Percentiles rank a stretch among this genome's conserved stretches.
Evolutionary conservation across 2,113 vertebrate genomes (phyloP).

Genomic region (Etheostoma spectabile): DNA sequence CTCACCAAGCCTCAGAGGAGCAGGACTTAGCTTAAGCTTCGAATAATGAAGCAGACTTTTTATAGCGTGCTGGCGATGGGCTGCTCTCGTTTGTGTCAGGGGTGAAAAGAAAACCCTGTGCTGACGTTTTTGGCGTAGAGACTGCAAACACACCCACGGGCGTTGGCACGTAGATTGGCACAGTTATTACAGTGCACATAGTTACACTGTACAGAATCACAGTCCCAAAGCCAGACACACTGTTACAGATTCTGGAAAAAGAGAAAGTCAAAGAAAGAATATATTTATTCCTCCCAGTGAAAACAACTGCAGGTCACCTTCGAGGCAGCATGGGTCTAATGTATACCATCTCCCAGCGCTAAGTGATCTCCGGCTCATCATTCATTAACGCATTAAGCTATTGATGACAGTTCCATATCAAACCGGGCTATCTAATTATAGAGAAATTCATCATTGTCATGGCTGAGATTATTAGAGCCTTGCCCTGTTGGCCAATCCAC

Average conservation of each 20-base stretch:
- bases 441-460: constrained; percentile 68
- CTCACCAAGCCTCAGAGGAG: constrained; percentile 73
- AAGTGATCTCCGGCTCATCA: constrained; percentile 52
- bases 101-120: constrained; percentile 40
- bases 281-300: constrained; percentile 1
- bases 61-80: constrained; percentile 60
- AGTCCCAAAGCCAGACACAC: neutral
- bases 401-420: constrained; percentile 65
- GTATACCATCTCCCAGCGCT: constrained; percentile 42
- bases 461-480: constrained; percentile 48
- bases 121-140: constrained; percentile 34
- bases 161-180: constrained; percentile 15
- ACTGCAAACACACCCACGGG: constrained; percentile 44
- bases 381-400: constrained; percentile 63
- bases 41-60: constrained; percentile 77
- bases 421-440: constrained; percentile 57
- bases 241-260: neutral
- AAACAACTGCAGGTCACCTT: constrained; percentile 63
- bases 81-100: constrained; percentile 57
- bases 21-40: constrained; percentile 67
- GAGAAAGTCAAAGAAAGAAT: constrained; percentile 18
- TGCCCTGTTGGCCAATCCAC: constrained; percentile 45
- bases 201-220: constrained; percentile 5
- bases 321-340: constrained; percentile 63
- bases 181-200: constrained; percentile 28